Percentiles rank a stretch among this genome's conserved stretches.
Evolutionary conservation across 2,888 invertebrate species (phyloP).

Genomic region (Macropis europaea): DNA sequence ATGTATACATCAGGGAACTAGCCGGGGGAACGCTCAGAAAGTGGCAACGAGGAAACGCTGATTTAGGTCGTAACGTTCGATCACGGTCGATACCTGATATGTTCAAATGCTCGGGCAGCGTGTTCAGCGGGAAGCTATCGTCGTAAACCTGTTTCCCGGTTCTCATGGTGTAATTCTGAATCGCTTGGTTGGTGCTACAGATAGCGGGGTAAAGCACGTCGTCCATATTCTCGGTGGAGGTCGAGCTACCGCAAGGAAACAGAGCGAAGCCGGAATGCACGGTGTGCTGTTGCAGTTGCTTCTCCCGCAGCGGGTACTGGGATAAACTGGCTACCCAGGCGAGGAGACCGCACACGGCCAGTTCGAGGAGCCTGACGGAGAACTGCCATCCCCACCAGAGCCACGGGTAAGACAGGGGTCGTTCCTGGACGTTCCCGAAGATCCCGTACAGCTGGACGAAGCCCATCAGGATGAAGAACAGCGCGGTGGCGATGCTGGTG

Average conservation of each 20-base stretch:
- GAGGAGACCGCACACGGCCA: slow-evolving; percentile 91
- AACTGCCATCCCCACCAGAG: slow-evolving; percentile 96
- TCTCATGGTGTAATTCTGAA: slow-evolving; percentile 90
- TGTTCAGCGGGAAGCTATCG: slow-evolving; percentile 83
- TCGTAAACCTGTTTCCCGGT: slow-evolving; percentile 90
- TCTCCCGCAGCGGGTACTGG: slow-evolving; percentile 84
- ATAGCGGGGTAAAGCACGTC: slow-evolving; percentile 92
- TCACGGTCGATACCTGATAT: slow-evolving; percentile 62
- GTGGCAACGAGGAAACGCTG: not conserved
- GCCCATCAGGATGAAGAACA: slow-evolving; percentile 91
- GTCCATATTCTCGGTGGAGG: slow-evolving; percentile 91
- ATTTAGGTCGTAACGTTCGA: slow-evolving; percentile 12
- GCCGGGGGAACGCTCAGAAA: not conserved
- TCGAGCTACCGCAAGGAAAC: slow-evolving; percentile 89
- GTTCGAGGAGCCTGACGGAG: slow-evolving; percentile 90
- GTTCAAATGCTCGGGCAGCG: slow-evolving; percentile 79
- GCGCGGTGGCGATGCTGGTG: slow-evolving; percentile 92
- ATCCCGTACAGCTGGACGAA: slow-evolving; percentile 92
- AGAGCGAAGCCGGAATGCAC: slow-evolving; percentile 86
- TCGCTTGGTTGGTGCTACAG: slow-evolving; percentile 91
- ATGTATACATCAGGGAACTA: not conserved
- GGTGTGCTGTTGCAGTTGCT: slow-evolving; percentile 79
- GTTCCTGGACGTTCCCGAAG: slow-evolving; percentile 82
- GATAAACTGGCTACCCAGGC: slow-evolving; percentile 93
- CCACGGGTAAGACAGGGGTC: slow-evolving; percentile 84